Conservation (phyloP, 1,140 invertebrate species). For the Danaus plexippus region DNA sequence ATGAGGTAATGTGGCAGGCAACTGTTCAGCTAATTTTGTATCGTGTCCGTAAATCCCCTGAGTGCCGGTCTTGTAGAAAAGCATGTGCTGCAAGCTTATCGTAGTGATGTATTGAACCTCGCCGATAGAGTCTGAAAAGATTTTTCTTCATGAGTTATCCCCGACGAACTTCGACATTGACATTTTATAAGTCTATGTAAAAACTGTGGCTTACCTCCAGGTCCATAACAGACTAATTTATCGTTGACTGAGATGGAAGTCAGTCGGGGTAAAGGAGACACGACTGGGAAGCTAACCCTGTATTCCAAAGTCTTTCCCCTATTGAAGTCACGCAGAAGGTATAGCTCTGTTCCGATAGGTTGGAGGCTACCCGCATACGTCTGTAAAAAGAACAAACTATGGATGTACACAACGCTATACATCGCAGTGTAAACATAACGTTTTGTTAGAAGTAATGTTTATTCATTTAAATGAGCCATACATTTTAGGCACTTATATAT, state of each 20-base stretch:
- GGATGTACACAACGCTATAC: too few relatives aligned
- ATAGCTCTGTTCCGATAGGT: conserved; percentile 20
- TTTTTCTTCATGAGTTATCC: background rate
- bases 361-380: conserved; percentile 43
- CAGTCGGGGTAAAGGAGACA: conserved; percentile 37
- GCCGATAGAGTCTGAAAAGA: conserved; percentile 30
- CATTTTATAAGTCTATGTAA: too few relatives aligned
- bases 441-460: too few relatives aligned
- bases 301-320: conserved; percentile 31
- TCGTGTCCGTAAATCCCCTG: conserved; percentile 1
- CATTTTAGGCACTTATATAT: too few relatives aligned
- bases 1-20: too few relatives aligned
- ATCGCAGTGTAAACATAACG: too few relatives aligned
- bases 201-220: conserved; percentile 29
- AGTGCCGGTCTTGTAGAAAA: conserved; percentile 26
- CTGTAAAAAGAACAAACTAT: conserved; percentile 28
- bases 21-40: too few relatives aligned
- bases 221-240: conserved; percentile 38
- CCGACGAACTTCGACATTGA: too few relatives aligned
- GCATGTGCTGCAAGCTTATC: conserved; percentile 42
- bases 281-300: conserved; percentile 45
- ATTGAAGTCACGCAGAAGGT: conserved; percentile 35
- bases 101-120: conserved; percentile 43
- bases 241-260: conserved; percentile 39
- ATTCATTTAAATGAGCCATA: too few relatives aligned